Base-by-base conservation (phyloP, 2,888 invertebrate genomes). In the Masnerella sp. region DNA sequence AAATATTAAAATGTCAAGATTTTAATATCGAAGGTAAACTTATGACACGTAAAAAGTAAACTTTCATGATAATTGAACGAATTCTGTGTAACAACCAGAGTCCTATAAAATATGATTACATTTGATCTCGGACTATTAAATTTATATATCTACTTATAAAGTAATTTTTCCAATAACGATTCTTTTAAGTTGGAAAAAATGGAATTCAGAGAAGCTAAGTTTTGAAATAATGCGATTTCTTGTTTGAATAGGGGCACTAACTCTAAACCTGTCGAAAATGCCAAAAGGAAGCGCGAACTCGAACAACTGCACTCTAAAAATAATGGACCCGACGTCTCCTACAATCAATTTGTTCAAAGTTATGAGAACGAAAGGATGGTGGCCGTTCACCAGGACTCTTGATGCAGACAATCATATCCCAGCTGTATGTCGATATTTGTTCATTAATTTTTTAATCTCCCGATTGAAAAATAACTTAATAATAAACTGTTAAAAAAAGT, bases 301-400 rank as follows among this genome's bases (percentile, higher is more conserved):
- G 0, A 84, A 88, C 14, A 84, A 87, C 28, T 92, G 92, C 79
- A 86, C 84, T 0, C 74, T 90, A 14, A 84, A 87, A 7, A 83
- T 87, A 8, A 77, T 89, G 17, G 87, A 89, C 8, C 87, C 85
- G 1, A 75, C 78, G 9, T 80, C 87, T 0, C 90, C 89, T 14
- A 89, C 87, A 65, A 82, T 93, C 0, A 92, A 93, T 87, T 85
- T 94, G n/a, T 94, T 94, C 83, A 88, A 90, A 64, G 81, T 88
- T 0, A 89, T 88, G 77, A 85, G 89, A 9, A 87, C 91, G 2
- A 89, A 89, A 68, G 93, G 92, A 0, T 94, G 94, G 94, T 94
- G 94, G 92, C 93, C 93, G 0, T 89, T 92, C 65, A 84, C 81
- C 28, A 84, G 82, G 5, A 78, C 76, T 17, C 81, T 85, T 30